Evolutionary conservation across 2,797 vertebrate species (phyloP).

Genomic region (Decapterus maruadsi): DNA sequence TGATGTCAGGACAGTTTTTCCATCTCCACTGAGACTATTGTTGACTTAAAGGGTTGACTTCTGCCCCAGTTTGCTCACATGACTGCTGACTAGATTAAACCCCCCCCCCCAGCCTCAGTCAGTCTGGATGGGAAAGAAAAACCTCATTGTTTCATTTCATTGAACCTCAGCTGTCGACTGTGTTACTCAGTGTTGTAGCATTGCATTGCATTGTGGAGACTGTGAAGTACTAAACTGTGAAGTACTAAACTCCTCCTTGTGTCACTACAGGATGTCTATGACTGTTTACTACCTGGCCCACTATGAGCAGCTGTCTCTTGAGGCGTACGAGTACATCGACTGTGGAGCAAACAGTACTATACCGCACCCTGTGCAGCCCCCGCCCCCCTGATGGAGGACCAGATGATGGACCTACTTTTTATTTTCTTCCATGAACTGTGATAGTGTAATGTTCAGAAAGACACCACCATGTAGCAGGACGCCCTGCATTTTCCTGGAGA

Average conservation of each 20-base stretch:
- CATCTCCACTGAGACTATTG: not conserved
- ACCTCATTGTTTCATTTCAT: not conserved
- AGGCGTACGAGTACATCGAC: conserved; percentile 86
- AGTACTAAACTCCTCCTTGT: not conserved
- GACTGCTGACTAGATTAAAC: not conserved
- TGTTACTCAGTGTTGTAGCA: not conserved
- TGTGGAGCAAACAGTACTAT: conserved; percentile 79
- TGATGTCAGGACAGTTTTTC: too few relatives aligned
- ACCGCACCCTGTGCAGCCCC: conserved; percentile 42
- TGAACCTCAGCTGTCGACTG: not conserved
- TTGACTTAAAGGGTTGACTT: not conserved
- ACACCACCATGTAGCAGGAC: not conserved
- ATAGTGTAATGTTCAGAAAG: not conserved
- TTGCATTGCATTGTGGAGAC: not conserved
- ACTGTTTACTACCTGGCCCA: conserved; percentile 83
- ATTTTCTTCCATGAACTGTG: not conserved
- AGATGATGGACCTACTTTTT: not conserved
- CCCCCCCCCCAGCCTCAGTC: not conserved
- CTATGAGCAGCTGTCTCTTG: conserved; percentile 82
- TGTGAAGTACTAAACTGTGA: not conserved
- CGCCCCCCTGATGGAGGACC: conserved; percentile 27
- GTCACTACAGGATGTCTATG: conserved; percentile 79
- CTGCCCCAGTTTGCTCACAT: not conserved
- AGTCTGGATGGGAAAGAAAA: not conserved
- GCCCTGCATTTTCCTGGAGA: not conserved